Evolutionary conservation across 2,113 vertebrate genomes (phyloP).

Genomic region (Gadus chalcogrammus): DNA sequence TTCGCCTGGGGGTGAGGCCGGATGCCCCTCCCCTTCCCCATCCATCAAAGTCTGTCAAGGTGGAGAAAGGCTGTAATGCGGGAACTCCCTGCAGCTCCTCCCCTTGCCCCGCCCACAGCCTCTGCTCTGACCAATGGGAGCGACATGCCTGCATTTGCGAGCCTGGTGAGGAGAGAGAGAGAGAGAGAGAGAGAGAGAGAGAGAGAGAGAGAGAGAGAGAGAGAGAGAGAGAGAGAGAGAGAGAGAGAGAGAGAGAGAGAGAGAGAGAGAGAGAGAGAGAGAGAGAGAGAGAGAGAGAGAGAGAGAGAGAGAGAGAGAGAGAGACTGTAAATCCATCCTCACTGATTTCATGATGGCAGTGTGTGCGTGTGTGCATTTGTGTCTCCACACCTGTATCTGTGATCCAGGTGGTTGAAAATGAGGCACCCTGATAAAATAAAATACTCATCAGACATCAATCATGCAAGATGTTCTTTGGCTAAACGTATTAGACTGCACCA

Average conservation of each 20-base stretch:
- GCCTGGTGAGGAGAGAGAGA: conserved; percentile 76
- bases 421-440: too few relatives aligned
- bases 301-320: conserved; percentile 11
- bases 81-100: conserved; percentile 82
- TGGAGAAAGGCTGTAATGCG: conserved; percentile 84
- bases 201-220: conserved; percentile 8
- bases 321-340: not conserved
- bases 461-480: too few relatives aligned
- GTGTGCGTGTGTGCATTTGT: not conserved
- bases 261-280: conserved; percentile 9
- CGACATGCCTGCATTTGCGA: conserved; percentile 84
- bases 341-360: not conserved
- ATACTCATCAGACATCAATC: too few relatives aligned
- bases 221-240: not conserved
- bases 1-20: conserved; percentile 85
- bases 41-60: conserved; percentile 82
- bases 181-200: not conserved
- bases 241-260: conserved; percentile 12
- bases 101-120: conserved; percentile 84
- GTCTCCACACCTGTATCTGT: too few relatives aligned
- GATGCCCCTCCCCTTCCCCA: conserved; percentile 77
- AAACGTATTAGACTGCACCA: too few relatives aligned
- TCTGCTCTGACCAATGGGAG: conserved; percentile 89
- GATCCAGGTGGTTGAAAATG: too few relatives aligned
- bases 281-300: conserved; percentile 1